phyloP scores from a whole-genome alignment of 2,888 invertebrate species.

The Dicyrtoma fusca region DNA sequence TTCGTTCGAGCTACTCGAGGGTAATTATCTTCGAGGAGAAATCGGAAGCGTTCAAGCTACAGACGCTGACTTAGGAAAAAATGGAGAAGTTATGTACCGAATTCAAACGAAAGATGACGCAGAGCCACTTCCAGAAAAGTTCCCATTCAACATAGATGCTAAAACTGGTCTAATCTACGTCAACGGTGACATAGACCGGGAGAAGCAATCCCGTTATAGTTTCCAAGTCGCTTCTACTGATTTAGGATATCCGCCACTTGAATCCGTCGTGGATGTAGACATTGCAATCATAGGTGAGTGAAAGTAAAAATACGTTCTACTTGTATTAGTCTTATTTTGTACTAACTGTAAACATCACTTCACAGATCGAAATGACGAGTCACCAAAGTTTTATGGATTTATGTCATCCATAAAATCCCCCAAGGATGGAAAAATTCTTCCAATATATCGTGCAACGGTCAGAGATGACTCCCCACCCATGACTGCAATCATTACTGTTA shows the following conservation, averaged over 20 bases:
- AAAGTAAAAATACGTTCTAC: no score
- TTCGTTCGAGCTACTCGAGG: slow-evolving; percentile 79
- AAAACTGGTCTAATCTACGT: slow-evolving; percentile 72
- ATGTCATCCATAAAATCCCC: slow-evolving; percentile 45
- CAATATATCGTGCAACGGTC: slow-evolving; percentile 75
- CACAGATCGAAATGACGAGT: slow-evolving; percentile 78
- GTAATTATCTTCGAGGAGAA: slow-evolving; percentile 71
- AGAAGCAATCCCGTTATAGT: slow-evolving; percentile 69
- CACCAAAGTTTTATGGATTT: slow-evolving; percentile 51
- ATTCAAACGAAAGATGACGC: slow-evolving; percentile 61
- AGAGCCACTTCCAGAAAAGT: slow-evolving; percentile 56
- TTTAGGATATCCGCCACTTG: slow-evolving; percentile 72
- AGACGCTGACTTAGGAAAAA: slow-evolving; percentile 78
- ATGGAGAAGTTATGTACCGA: slow-evolving; percentile 75
- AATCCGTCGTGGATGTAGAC: slow-evolving; percentile 67
- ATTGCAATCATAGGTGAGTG: slow-evolving; percentile 68
- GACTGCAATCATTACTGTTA: slow-evolving; percentile 70
- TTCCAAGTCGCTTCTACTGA: slow-evolving; percentile 76
- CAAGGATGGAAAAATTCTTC: slow-evolving; percentile 60
- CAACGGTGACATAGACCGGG: slow-evolving; percentile 77
- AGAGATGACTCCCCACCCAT: slow-evolving; percentile 77
- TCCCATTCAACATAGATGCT: slow-evolving; percentile 74
- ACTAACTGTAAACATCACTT: no score
- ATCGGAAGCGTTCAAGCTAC: slow-evolving; percentile 76
- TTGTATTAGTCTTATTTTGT: no score